Conservation (phyloP, 2,113 vertebrate genomes). For the Morone chrysops region DNA sequence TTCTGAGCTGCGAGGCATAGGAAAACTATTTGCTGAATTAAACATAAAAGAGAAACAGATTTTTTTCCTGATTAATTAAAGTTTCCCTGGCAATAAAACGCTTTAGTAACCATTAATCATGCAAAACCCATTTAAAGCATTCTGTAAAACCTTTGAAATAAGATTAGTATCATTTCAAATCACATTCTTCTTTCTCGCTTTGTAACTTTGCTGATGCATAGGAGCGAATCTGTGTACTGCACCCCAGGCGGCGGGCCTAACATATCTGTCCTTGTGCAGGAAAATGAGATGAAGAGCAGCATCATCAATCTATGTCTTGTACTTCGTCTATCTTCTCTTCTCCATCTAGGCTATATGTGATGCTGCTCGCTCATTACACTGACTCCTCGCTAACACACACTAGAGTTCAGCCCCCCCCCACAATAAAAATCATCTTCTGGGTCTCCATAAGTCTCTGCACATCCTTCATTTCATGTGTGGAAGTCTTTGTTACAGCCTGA, state of each 20-base stretch:
- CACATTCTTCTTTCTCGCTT: constrained; percentile 7
- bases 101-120: constrained; percentile 58
- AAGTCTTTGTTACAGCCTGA: constrained; percentile 66
- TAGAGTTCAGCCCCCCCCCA: constrained; percentile 20
- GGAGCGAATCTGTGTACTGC: constrained; percentile 17
- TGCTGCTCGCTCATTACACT: constrained; percentile 75
- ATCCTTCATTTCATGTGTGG: constrained; percentile 58
- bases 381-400: constrained; percentile 52
- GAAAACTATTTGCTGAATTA: constrained; percentile 60
- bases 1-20: constrained; percentile 29
- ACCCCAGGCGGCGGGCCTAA: constrained; percentile 36
- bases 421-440: constrained; percentile 50
- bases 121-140: constrained; percentile 41
- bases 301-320: constrained; percentile 73
- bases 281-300: constrained; percentile 65
- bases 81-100: constrained; percentile 53
- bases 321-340: constrained; percentile 51
- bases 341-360: constrained; percentile 48
- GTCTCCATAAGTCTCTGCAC: constrained; percentile 50
- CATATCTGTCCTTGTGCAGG: constrained; percentile 52
- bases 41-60: constrained; percentile 46
- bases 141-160: constrained; percentile 45
- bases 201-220: constrained; percentile 41
- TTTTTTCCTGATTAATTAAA: constrained; percentile 48
- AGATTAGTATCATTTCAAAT: constrained; percentile 45